Evolutionary conservation across 2,113 vertebrate genomes (phyloP).

Genomic region (Anarhynchus alexandrinus): DNA sequence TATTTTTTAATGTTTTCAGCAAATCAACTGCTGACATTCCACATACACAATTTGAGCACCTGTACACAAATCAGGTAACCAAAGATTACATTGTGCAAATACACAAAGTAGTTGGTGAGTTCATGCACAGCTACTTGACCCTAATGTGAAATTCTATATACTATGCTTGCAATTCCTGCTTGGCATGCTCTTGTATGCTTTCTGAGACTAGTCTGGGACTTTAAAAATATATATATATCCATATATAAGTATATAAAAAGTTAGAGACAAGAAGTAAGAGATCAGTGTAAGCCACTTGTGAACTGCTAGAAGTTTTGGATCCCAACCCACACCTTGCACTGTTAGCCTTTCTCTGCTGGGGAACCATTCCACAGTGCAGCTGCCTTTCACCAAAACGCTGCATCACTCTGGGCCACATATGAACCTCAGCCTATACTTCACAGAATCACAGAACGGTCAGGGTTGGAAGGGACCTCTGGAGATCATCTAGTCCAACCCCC

Average conservation of each 20-base stretch:
- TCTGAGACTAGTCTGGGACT: neutral
- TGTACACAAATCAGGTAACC: neutral
- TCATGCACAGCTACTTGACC: neutral
- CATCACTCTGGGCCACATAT: neutral
- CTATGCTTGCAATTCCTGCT: neutral
- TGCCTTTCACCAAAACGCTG: neutral
- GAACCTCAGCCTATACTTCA: neutral
- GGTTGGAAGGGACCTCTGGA: no score
- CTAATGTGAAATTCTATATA: neutral
- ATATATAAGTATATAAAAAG: neutral
- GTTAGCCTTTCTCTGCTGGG: neutral
- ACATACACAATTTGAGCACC: neutral
- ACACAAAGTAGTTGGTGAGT: neutral
- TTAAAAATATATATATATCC: neutral
- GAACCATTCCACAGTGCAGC: neutral
- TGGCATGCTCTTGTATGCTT: neutral
- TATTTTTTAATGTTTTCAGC: slow-evolving; percentile 14
- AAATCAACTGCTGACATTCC: neutral
- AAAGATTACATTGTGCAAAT: neutral
- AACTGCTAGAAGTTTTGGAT: neutral
- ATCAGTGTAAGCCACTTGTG: accelerated
- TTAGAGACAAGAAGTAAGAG: neutral
- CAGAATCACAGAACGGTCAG: no score
- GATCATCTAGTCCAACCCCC: no score
- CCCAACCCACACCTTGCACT: neutral